A percentile compares a stretch with the other conserved stretches of the same genome.
Evolutionary conservation across 1,140 invertebrate species (phyloP).

Genomic region (Drosophila equinoxialis): DNA sequence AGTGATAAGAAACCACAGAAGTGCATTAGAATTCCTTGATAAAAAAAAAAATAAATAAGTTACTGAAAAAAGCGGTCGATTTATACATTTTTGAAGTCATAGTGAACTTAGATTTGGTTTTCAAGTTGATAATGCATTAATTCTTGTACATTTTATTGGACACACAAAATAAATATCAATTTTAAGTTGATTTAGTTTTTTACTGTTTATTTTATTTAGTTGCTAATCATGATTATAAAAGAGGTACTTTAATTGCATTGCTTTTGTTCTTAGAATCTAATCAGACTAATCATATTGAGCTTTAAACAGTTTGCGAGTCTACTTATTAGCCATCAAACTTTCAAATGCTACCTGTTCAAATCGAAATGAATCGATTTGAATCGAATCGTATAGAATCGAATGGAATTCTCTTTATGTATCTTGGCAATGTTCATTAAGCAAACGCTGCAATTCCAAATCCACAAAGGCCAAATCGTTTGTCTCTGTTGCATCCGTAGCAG

Average conservation of each 20-base stretch:
- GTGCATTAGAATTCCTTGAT: no score
- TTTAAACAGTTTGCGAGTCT: constrained; percentile 4
- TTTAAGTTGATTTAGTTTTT: not conserved
- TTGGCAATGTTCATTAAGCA: constrained; percentile 52
- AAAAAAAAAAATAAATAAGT: no score
- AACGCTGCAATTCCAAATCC: constrained; percentile 58
- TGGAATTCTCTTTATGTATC: constrained; percentile 15
- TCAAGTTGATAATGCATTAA: no score
- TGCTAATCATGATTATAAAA: not conserved
- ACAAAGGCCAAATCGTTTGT: constrained; percentile 71
- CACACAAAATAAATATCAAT: not conserved
- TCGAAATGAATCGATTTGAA: not conserved
- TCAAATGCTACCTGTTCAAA: not conserved
- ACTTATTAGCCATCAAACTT: not conserved
- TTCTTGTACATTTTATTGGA: no score
- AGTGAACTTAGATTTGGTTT: no score
- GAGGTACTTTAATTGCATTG: constrained; percentile 6
- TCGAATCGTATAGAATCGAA: not conserved
- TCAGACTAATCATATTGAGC: constrained; percentile 4
- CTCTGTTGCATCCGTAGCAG: constrained; percentile 39
- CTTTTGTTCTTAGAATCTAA: constrained; percentile 3
- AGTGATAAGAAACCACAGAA: no score
- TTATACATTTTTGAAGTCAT: no score
- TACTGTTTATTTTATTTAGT: constrained; percentile 5
- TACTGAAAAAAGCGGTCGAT: no score